These are phyloP conservation scores for Trichomalopsis sarcophagae DNA, from an alignment of 1,140 invertebrate genomes.

Conservation along the genomic window DNA sequence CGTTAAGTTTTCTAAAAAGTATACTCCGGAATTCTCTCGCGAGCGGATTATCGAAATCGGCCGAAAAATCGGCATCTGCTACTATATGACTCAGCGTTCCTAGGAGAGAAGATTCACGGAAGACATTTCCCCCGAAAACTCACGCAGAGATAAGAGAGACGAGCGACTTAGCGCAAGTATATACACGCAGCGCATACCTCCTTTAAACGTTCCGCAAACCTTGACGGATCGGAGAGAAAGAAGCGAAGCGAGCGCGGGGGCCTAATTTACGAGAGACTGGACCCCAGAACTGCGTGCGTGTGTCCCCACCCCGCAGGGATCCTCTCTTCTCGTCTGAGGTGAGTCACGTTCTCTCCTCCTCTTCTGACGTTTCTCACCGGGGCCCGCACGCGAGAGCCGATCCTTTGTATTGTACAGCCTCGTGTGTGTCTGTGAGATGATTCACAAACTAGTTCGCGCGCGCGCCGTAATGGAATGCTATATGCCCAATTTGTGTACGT, in stretches of 20 bases:
- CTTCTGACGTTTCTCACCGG: not conserved
- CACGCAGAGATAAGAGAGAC: too few species aligned
- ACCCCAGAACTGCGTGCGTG: not conserved
- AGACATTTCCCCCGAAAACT: too few species aligned
- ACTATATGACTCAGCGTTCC: too few species aligned
- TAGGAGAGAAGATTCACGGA: too few species aligned
- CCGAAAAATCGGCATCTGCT: too few species aligned
- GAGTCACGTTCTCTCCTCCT: conserved; percentile 51
- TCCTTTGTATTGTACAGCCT: conserved; percentile 15
- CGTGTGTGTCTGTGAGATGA: conserved; percentile 58
- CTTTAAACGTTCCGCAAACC: not conserved
- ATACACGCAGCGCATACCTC: not conserved
- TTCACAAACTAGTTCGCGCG: conserved; percentile 74
- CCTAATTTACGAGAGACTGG: conserved; percentile 41
- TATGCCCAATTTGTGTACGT: conserved; percentile 24
- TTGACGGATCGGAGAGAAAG: not conserved
- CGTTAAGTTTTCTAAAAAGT: not conserved
- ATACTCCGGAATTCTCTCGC: too few species aligned
- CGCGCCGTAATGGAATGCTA: conserved; percentile 62
- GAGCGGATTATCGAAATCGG: too few species aligned
- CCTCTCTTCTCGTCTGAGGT: not conserved
- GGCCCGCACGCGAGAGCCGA: not conserved
- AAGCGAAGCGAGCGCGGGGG: not conserved
- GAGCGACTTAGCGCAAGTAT: too few species aligned
- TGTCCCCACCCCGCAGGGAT: not conserved